A percentile compares a stretch with the other conserved stretches of the same genome.
Conservation (phyloP, 1,140 invertebrate species). For the Ostrea denselamellosa region DNA sequence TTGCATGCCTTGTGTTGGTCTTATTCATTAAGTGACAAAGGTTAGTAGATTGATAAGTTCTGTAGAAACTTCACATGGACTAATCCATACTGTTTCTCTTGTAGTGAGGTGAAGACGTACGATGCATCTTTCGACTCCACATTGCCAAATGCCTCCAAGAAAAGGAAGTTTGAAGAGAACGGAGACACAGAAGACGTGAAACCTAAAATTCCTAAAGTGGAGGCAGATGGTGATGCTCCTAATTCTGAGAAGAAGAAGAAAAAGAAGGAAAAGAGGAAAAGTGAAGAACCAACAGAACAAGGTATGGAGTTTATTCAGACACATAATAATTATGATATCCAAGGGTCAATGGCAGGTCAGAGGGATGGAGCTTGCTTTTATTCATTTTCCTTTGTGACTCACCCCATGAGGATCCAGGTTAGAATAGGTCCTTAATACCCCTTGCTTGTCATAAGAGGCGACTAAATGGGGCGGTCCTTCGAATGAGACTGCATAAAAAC, state of each 20-base stretch:
- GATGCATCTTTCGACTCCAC: conserved; percentile 80
- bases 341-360: too few species aligned
- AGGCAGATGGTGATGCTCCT: not conserved
- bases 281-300: conserved; percentile 35
- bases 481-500: too few species aligned
- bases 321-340: too few species aligned
- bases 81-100: conserved; percentile 45
- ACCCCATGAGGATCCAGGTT: too few species aligned
- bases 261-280: conserved; percentile 72
- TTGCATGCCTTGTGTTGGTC: not conserved
- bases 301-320: not conserved
- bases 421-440: too few species aligned
- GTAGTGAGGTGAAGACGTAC: conserved; percentile 80
- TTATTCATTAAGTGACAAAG: not conserved
- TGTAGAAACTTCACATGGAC: not conserved
- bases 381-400: too few species aligned
- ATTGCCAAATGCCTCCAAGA: conserved; percentile 74
- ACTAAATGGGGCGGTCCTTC: too few species aligned
- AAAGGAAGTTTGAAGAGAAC: conserved; percentile 77
- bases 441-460: too few species aligned
- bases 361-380: too few species aligned
- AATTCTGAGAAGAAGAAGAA: conserved; percentile 51
- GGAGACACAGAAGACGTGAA: conserved; percentile 61
- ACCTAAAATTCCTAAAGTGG: conserved; percentile 61
- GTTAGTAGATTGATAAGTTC: not conserved